Evolutionary conservation across 1,140 invertebrate genomes (phyloP).

Genomic region (Aradophagus sp.): DNA sequence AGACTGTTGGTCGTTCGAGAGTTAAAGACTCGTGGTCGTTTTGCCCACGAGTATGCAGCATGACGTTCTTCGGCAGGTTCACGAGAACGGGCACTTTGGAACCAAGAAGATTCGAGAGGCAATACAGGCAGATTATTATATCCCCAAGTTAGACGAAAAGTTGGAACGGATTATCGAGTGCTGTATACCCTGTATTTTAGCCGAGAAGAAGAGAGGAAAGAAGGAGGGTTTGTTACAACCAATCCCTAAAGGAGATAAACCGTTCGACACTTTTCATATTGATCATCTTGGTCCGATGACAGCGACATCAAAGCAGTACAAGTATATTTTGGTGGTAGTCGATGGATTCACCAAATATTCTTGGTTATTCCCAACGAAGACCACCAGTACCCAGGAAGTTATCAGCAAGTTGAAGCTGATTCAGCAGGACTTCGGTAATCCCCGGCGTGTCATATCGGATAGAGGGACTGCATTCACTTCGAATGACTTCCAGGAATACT

Average conservation of each 20-base stretch:
- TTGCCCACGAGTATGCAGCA: no score
- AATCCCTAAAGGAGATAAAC: not conserved
- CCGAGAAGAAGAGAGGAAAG: not conserved
- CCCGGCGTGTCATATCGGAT: not conserved
- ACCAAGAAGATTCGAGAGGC: not conserved
- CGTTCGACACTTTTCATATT: not conserved
- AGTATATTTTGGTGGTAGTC: not conserved
- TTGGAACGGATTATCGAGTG: constrained; percentile 42
- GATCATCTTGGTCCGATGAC: not conserved
- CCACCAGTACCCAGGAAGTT: not conserved
- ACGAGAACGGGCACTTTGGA: no score
- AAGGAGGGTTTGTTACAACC: not conserved
- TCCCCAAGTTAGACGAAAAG: constrained; percentile 63
- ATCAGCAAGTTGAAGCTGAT: not conserved
- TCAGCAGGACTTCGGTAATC: not conserved
- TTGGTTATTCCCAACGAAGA: not conserved
- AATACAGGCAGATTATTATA: not conserved
- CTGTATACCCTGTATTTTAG: not conserved
- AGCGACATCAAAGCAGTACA: not conserved
- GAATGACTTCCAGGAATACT: not conserved
- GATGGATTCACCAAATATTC: not conserved
- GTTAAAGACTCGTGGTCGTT: no score
- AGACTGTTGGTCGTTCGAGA: no score
- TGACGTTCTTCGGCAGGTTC: no score
- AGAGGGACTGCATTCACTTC: not conserved